Base-by-base conservation (phyloP, 1,140 invertebrate species). In the Brachionus asplanchnoidis region DNA sequence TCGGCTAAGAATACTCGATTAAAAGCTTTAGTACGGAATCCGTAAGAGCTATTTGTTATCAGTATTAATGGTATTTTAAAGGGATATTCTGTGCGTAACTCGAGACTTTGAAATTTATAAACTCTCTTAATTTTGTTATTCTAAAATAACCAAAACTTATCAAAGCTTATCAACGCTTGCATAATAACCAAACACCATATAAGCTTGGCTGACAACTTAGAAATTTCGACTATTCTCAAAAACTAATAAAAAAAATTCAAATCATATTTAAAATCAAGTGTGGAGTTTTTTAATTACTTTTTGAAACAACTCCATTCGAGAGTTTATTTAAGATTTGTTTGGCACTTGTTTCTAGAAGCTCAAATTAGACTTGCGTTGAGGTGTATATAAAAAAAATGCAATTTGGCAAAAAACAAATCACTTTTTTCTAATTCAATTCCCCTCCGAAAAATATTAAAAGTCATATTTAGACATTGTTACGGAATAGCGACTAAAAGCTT, bases 321-420 rank as follows among this genome's bases (percentile, higher is more conserved):
- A 73, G n/a, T 73, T 20, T 40, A 40, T 40, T 73, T 73, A 73
- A 73, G 68, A 73, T 73, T 73, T 73, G 68, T 44, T 73, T 73
- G 17, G 68, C 68, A 73, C 68, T 73, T 73, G 26, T 73, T 73
- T 73, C 36, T 73, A 73, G 68, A 36, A 73, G 68, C 32, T 73
- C 17, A 73, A 73, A 73, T 28, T 17, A 73, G 28, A 73, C 68
- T 73, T 73, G n/a, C 36, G 36, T 40, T 2, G 28, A 36, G 36
- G 32, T 73, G 36, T 73, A 73, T 73, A 73, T 73, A 73, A 40
- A 40, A 40, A 68, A 73, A 12, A 17, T 20, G 36, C 32, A 20
- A 56, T 56, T 56, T 56, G 53, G 53, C 53, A 56, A 56, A 56
- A 56, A 56, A 50, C 44, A 17, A 56, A 56, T 56, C 53, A 56